Evolutionary conservation across 2,113 vertebrate genomes (phyloP).

Genomic region (Thermophis baileyi): DNA sequence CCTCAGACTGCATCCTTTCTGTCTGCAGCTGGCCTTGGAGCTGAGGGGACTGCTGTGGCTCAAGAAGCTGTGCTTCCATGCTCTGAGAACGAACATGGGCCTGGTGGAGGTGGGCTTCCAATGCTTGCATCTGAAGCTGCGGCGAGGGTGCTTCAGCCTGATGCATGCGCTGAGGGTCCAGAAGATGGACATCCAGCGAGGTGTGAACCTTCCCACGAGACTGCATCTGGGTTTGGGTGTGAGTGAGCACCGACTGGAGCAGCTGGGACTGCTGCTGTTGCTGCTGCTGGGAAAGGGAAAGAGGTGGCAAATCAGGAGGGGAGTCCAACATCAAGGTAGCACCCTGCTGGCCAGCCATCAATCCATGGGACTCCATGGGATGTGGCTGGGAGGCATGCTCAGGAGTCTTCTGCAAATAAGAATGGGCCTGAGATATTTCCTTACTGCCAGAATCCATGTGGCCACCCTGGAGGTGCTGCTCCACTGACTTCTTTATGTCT

Average conservation of each 20-base stretch:
- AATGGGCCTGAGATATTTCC: slow-evolving; percentile 65
- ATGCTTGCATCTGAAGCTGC: slow-evolving; percentile 80
- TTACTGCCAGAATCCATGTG: slow-evolving; percentile 64
- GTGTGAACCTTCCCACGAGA: slow-evolving; percentile 54
- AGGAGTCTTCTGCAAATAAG: slow-evolving; percentile 70
- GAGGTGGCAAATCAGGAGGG: slow-evolving; percentile 72
- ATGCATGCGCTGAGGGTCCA: slow-evolving; percentile 68
- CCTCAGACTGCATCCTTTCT: slow-evolving; percentile 55
- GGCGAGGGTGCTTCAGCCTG: slow-evolving; percentile 78
- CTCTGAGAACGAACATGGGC: slow-evolving; percentile 71
- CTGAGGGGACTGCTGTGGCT: slow-evolving; percentile 64
- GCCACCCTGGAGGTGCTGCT: slow-evolving; percentile 73
- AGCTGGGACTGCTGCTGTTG: slow-evolving; percentile 71
- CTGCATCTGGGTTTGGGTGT: slow-evolving; percentile 74
- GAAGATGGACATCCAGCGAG: slow-evolving; percentile 80
- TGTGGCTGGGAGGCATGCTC: slow-evolving; percentile 50
- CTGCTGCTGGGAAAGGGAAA: slow-evolving; percentile 67
- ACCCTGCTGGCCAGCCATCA: slow-evolving; percentile 67
- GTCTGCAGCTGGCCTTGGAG: slow-evolving; percentile 60
- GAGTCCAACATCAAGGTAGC: slow-evolving; percentile 77
- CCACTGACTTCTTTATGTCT: slow-evolving; percentile 74
- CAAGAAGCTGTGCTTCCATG: slow-evolving; percentile 57
- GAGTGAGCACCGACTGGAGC: slow-evolving; percentile 87
- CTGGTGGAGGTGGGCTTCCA: slow-evolving; percentile 77
- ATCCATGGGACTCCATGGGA: slow-evolving; percentile 43